Percentiles rank a stretch among this genome's conserved stretches.
phyloP scores from a whole-genome alignment of 2,797 vertebrate genomes.

The Cossypha heuglini region DNA sequence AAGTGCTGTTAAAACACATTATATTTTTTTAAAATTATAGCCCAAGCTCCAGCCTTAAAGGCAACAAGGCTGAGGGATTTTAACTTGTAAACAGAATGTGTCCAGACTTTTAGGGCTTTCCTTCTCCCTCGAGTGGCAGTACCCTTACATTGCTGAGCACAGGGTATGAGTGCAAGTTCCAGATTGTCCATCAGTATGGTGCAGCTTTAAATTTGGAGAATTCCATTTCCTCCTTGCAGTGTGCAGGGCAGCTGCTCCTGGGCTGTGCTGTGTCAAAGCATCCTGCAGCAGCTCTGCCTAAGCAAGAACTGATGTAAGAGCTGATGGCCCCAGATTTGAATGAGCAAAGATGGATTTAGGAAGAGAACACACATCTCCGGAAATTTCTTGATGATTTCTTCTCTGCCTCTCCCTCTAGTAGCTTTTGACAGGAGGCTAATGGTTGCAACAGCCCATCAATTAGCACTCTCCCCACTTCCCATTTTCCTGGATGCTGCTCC shows the following conservation, averaged over 20 bases:
- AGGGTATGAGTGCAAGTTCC: not conserved
- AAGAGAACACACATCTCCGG: rapidly evolving
- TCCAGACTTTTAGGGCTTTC: not conserved
- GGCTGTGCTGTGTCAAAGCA: not conserved
- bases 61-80: not conserved
- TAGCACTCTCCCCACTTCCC: not conserved
- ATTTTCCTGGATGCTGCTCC: not conserved
- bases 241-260: not conserved
- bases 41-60: not conserved
- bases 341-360: not conserved
- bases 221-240: not conserved
- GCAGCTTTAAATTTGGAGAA: not conserved
- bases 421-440: conserved; percentile 9
- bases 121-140: not conserved
- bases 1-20: not conserved
- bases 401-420: not conserved
- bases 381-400: not conserved
- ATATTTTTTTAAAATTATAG: not conserved
- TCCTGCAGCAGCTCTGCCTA: not conserved
- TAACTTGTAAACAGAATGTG: not conserved
- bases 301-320: not conserved
- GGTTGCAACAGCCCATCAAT: not conserved
- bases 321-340: not conserved
- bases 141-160: not conserved
- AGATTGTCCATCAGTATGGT: not conserved